phyloP scores from a whole-genome alignment of 1,140 invertebrate genomes.

The Calephelis nemesis region DNA sequence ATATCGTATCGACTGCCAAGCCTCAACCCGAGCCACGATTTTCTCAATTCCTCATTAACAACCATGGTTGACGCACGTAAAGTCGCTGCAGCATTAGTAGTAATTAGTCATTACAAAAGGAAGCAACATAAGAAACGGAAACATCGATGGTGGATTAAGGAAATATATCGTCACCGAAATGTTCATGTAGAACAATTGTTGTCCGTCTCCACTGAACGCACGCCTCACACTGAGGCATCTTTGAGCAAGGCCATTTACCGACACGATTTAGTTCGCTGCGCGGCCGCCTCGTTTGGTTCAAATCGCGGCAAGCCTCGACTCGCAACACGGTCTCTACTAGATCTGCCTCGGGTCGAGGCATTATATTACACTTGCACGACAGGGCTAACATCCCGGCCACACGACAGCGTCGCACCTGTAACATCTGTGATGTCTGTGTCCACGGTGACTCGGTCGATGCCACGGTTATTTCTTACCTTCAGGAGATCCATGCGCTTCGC shows the following conservation, averaged over 20 bases:
- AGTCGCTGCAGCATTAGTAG: slow-evolving; percentile 20
- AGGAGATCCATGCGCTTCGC: no score
- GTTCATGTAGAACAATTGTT: slow-evolving; percentile 2
- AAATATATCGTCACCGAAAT: slow-evolving; percentile 23
- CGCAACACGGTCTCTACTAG: no score
- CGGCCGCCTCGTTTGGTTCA: slow-evolving; percentile 14
- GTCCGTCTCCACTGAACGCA: background rate
- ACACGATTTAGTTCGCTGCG: background rate
- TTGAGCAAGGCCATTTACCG: slow-evolving; percentile 11
- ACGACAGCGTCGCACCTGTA: no score
- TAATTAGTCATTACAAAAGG: slow-evolving; percentile 25
- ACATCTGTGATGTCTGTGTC: no score
- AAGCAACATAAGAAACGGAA: slow-evolving; percentile 23
- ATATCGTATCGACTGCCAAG: background rate
- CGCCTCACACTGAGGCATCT: background rate
- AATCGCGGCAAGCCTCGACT: no score
- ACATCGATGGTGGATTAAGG: slow-evolving; percentile 25
- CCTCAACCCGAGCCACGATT: no score
- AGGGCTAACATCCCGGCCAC: no score
- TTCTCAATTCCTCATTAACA: no score
- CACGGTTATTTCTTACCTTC: no score
- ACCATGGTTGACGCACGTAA: slow-evolving; percentile 11
- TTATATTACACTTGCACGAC: no score
- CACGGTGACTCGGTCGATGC: no score
- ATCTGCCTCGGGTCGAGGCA: no score